phyloP scores from a whole-genome alignment of 2,797 vertebrate genomes.

The Chelmon rostratus region DNA sequence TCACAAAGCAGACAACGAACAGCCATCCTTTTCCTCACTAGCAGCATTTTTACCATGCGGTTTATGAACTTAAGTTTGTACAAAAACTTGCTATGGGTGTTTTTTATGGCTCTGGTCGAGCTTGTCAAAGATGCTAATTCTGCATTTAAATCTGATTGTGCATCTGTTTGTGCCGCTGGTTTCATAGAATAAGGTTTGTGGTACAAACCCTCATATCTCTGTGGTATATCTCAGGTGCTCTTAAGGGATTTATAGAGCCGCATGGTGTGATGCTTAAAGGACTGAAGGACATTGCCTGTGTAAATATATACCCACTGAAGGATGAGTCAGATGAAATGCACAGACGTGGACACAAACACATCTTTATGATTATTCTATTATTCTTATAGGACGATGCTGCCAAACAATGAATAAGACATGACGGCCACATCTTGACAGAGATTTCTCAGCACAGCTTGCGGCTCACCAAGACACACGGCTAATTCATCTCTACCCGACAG shows the following conservation, averaged over 20 bases:
- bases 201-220: conserved; percentile 13
- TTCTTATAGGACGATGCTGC: not conserved
- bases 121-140: conserved; percentile 3
- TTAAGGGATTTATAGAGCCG: conserved; percentile 29
- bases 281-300: conserved; percentile 29
- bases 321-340: conserved; percentile 23
- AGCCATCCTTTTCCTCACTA: conserved; percentile 25
- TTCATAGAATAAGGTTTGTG: conserved; percentile 4
- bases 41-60: conserved; percentile 31
- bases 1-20: conserved; percentile 37
- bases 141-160: conserved; percentile 6
- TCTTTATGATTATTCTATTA: conserved; percentile 5
- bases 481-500: not conserved
- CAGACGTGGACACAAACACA: conserved; percentile 17
- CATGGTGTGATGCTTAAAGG: conserved; percentile 34
- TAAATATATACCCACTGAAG: conserved; percentile 47
- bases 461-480: not conserved
- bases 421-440: not conserved
- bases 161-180: conserved; percentile 12
- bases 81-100: conserved; percentile 21
- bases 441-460: not conserved
- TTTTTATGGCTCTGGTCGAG: conserved; percentile 3
- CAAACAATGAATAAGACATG: conserved; percentile 11
- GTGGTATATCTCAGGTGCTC: conserved; percentile 10
- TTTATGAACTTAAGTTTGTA: conserved; percentile 21